These are phyloP conservation scores for Propsilocerus akamusi DNA, from an alignment of 1,140 invertebrate species.

Conservation along the genomic window DNA sequence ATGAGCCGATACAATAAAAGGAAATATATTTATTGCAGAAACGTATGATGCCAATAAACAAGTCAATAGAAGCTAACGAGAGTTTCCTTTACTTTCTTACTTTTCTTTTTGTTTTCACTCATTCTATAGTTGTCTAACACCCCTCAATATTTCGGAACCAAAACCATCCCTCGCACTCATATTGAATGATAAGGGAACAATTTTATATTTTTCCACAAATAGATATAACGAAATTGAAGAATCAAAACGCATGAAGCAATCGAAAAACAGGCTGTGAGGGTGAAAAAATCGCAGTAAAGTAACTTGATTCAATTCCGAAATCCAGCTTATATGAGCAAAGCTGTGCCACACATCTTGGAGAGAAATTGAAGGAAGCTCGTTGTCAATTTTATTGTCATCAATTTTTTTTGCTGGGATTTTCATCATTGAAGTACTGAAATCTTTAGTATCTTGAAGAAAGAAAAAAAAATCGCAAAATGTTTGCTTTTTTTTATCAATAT, in stretches of 20 bases:
- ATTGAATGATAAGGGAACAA: too few relatives aligned
- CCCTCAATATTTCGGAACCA: too few relatives aligned
- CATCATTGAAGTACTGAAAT: too few relatives aligned
- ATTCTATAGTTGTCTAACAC: too few relatives aligned
- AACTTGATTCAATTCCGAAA: conserved; percentile 4
- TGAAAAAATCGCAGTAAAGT: background rate
- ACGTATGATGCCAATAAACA: conserved; percentile 3
- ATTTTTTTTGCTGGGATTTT: too few relatives aligned
- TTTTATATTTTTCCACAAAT: too few relatives aligned
- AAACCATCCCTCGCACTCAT: too few relatives aligned
- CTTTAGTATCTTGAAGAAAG: too few relatives aligned
- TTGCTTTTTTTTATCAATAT: background rate
- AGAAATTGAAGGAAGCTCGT: background rate
- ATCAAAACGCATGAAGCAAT: background rate
- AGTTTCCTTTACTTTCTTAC: background rate
- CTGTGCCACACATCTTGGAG: too few relatives aligned
- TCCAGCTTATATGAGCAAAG: background rate
- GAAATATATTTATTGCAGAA: background rate
- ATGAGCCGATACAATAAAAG: background rate
- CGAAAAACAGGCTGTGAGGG: background rate
- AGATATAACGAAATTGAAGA: too few relatives aligned
- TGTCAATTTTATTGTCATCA: conserved; percentile 2
- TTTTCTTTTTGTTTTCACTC: background rate
- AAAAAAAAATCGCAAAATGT: background rate
- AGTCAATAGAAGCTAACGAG: conserved; percentile 2